Evolutionary conservation across 2,888 invertebrate species (phyloP).

Genomic region (Trileptium ribeirensis): DNA sequence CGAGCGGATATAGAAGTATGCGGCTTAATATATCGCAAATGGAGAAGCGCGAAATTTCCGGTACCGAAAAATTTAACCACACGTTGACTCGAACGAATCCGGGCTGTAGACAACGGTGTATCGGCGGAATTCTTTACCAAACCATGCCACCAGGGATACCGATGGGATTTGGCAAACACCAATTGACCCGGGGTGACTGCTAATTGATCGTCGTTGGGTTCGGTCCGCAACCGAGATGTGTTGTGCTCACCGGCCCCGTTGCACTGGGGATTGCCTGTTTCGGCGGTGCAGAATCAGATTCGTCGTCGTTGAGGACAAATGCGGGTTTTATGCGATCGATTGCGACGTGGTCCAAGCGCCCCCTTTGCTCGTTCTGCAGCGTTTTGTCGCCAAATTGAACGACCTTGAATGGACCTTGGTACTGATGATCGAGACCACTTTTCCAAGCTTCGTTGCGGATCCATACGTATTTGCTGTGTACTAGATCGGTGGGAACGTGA

Average conservation of each 20-base stretch:
- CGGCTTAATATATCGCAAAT: neutral
- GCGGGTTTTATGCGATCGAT: neutral
- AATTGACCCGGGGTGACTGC: neutral
- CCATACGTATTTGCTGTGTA: neutral
- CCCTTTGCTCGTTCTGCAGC: neutral
- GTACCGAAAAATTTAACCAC: neutral
- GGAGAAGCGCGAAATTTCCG: neutral
- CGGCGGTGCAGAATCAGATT: neutral
- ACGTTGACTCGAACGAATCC: neutral
- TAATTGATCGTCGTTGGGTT: too few relatives aligned
- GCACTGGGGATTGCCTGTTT: too few relatives aligned
- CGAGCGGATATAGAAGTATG: neutral
- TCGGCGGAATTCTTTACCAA: neutral
- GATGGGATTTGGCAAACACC: neutral
- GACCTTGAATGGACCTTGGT: neutral
- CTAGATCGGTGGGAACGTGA: neutral
- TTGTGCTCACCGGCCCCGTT: too few relatives aligned
- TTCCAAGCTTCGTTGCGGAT: neutral
- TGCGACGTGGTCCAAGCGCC: neutral
- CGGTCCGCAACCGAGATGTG: too few relatives aligned
- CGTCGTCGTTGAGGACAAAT: neutral
- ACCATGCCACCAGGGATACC: neutral
- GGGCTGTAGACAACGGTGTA: neutral
- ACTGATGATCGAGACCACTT: neutral
- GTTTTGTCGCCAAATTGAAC: neutral